Evolutionary conservation across 2,888 invertebrate species (phyloP).

Genomic region (Sesia apiformis): DNA sequence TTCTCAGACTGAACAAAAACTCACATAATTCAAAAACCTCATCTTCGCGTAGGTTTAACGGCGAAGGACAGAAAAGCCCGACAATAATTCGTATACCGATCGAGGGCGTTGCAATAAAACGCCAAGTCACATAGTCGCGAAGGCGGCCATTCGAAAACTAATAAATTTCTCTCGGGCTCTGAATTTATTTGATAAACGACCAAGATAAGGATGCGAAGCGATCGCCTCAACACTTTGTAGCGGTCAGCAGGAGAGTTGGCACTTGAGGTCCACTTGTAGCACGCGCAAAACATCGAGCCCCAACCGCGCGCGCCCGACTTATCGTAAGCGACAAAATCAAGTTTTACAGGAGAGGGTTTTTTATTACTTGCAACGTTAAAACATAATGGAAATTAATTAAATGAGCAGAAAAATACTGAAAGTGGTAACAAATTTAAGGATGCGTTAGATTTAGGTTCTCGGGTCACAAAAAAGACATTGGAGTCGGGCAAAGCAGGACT

Average conservation of each 20-base stretch:
- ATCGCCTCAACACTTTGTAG: slow-evolving; percentile 32
- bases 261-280: background rate
- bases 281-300: too few relatives aligned
- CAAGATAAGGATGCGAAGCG: slow-evolving; percentile 47
- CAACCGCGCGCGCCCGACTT: too few relatives aligned
- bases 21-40: slow-evolving; percentile 20
- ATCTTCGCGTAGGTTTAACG: slow-evolving; percentile 12
- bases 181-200: slow-evolving; percentile 68
- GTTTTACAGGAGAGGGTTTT: too few relatives aligned
- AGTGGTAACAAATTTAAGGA: too few relatives aligned
- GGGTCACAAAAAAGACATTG: too few relatives aligned
- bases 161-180: slow-evolving; percentile 59
- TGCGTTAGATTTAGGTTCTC: too few relatives aligned
- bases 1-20: slow-evolving; percentile 1
- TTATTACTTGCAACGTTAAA: too few relatives aligned
- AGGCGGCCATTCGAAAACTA: slow-evolving; percentile 59
- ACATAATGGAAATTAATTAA: too few relatives aligned
- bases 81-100: slow-evolving; percentile 37
- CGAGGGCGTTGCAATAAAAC: slow-evolving; percentile 39
- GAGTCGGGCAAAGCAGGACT: too few relatives aligned
- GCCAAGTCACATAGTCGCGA: slow-evolving; percentile 40
- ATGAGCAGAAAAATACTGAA: too few relatives aligned
- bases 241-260: slow-evolving; percentile 27
- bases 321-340: too few relatives aligned
- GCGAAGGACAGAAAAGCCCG: slow-evolving; percentile 24